phyloP scores from a whole-genome alignment of 2,113 vertebrate genomes.

The Syrmaticus mikado region DNA sequence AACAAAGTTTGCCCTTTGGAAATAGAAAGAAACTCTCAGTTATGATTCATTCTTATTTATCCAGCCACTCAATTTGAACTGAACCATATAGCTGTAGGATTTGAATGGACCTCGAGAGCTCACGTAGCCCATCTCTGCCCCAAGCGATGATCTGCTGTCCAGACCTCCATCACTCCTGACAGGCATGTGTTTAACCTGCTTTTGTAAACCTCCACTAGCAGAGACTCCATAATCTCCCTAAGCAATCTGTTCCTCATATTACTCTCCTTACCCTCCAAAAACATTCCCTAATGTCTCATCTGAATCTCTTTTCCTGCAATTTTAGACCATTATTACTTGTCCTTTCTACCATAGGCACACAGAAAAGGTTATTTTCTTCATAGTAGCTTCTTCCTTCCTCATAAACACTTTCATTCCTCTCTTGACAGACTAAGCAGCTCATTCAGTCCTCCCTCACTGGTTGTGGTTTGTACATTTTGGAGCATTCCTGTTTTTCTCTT shows the following conservation, averaged over 20 bases:
- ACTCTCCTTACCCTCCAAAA: slow-evolving; percentile 30
- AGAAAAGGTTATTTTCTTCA: slow-evolving; percentile 41
- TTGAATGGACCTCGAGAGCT: slow-evolving; percentile 1
- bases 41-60: slow-evolving; percentile 32
- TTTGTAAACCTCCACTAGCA: background rate
- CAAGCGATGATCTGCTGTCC: slow-evolving; percentile 4
- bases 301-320: slow-evolving; percentile 54
- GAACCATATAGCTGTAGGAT: slow-evolving; percentile 1
- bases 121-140: background rate
- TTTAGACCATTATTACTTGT: slow-evolving; percentile 30
- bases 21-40: slow-evolving; percentile 4
- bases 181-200: slow-evolving; percentile 31
- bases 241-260: slow-evolving; percentile 26
- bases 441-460: background rate
- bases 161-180: slow-evolving; percentile 50
- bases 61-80: background rate
- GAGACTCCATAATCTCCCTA: slow-evolving; percentile 14
- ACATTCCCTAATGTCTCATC: slow-evolving; percentile 33
- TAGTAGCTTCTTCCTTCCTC: background rate
- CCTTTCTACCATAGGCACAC: background rate
- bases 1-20: background rate
- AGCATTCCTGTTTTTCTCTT: background rate
- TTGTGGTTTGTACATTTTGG: background rate
- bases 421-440: background rate
- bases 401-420: background rate